phyloP scores from a whole-genome alignment of 2,797 vertebrate species.

The Protonibea diacanthus region DNA sequence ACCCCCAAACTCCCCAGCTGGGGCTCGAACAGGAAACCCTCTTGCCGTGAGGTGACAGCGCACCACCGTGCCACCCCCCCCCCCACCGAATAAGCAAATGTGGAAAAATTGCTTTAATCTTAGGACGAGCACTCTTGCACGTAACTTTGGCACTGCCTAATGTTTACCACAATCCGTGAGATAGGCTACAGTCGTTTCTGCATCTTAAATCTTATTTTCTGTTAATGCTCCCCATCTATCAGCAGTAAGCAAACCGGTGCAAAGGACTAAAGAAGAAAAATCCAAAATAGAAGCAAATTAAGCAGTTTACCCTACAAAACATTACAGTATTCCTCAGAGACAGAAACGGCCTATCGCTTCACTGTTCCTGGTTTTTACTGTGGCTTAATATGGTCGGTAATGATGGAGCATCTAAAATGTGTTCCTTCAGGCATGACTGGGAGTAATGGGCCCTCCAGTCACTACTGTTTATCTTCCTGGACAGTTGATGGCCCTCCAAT shows the following conservation, averaged over 20 bases:
- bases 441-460: slow-evolving; percentile 79
- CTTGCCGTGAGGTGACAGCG: too few relatives aligned
- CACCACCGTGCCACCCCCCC: too few relatives aligned
- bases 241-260: neutral
- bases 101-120: slow-evolving; percentile 4
- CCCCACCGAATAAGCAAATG: neutral
- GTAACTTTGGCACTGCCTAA: neutral
- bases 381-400: slow-evolving; percentile 62
- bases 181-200: neutral
- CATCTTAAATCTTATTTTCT: slow-evolving; percentile 1
- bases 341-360: slow-evolving; percentile 17
- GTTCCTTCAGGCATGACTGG: slow-evolving; percentile 72
- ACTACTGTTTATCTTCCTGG: slow-evolving; percentile 79
- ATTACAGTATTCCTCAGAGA: slow-evolving; percentile 31
- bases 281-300: slow-evolving; percentile 28
- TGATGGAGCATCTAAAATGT: slow-evolving; percentile 67
- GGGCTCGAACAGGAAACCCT: too few relatives aligned
- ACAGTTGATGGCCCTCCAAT: slow-evolving; percentile 78
- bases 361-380: slow-evolving; percentile 44
- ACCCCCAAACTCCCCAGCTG: too few relatives aligned
- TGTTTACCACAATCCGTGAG: neutral
- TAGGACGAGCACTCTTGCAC: neutral
- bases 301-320: slow-evolving; percentile 32
- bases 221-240: neutral
- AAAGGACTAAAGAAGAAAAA: slow-evolving; percentile 6